Conservation (phyloP, 2,888 invertebrate genomes). For the Leucozona laternaria region DNA sequence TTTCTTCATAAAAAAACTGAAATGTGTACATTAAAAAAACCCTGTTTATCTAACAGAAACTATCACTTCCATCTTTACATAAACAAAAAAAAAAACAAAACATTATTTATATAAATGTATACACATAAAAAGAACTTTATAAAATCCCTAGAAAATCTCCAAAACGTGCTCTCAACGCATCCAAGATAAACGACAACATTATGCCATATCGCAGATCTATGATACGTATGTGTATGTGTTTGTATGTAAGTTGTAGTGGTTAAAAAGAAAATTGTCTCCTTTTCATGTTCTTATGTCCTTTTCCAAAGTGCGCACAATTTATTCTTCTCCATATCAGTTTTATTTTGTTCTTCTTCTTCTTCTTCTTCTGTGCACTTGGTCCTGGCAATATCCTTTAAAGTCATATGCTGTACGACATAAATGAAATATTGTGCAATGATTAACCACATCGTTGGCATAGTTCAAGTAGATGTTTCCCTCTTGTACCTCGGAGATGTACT, state of each 20-base stretch:
- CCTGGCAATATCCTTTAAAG: constrained; percentile 50
- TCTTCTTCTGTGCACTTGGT: background rate
- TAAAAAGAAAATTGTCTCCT: constrained; percentile 62
- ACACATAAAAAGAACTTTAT: constrained; percentile 33
- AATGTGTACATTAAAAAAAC: background rate
- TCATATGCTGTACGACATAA: constrained; percentile 59
- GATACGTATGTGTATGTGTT: background rate
- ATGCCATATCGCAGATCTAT: constrained; percentile 73
- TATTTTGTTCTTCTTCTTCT: background rate
- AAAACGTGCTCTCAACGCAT: constrained; percentile 69
- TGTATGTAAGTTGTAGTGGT: constrained; percentile 17
- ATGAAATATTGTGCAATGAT: constrained; percentile 75
- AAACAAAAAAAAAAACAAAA: background rate
- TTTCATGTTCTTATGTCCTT: constrained; percentile 63
- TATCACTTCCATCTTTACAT: constrained; percentile 34
- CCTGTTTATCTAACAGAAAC: constrained; percentile 25
- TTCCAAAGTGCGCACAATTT: constrained; percentile 55
- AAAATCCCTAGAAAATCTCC: constrained; percentile 62
- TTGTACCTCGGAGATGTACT: constrained; percentile 53
- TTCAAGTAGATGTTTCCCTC: constrained; percentile 73
- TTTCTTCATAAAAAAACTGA: background rate
- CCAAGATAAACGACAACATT: constrained; percentile 70
- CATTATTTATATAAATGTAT: background rate
- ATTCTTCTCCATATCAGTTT: constrained; percentile 31
- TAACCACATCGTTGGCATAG: constrained; percentile 75